Conservation (phyloP, 2,888 invertebrate genomes). For the Plagodis pulveraria region DNA sequence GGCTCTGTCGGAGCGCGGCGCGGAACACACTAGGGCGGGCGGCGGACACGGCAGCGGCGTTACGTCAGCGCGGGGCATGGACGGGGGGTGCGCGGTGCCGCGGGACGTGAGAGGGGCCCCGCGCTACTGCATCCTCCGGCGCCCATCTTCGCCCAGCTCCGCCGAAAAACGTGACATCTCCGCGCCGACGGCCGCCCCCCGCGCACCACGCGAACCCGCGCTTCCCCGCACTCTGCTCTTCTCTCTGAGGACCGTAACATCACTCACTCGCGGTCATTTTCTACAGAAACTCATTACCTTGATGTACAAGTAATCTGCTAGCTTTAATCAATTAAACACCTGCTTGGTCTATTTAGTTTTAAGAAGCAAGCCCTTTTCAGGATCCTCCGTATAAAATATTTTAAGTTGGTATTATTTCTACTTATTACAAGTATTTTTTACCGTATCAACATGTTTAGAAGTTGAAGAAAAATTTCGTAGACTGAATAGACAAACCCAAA, state of each 20-base stretch:
- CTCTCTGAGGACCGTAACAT: conserved; percentile 47
- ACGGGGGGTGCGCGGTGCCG: conserved; percentile 45
- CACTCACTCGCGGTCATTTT: conserved; percentile 61
- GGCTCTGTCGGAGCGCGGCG: conserved; percentile 78
- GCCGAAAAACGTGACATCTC: conserved; percentile 77
- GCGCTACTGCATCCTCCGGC: conserved; percentile 80
- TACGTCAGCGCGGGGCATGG: conserved; percentile 79
- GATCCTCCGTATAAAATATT: not conserved
- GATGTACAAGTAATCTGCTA: conserved; percentile 40
- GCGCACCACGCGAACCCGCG: conserved; percentile 41
- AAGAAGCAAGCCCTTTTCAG: not conserved
- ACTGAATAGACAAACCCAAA: too few relatives aligned
- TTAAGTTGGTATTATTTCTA: too few relatives aligned
- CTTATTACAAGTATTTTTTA: too few relatives aligned
- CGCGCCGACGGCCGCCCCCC: conserved; percentile 53
- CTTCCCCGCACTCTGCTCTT: conserved; percentile 31
- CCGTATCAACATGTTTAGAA: too few relatives aligned
- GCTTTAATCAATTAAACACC: conserved; percentile 21
- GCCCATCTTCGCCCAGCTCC: conserved; percentile 71
- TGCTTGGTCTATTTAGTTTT: conserved; percentile 24
- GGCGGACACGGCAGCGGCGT: conserved; percentile 77
- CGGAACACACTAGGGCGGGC: conserved; percentile 82
- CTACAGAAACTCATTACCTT: conserved; percentile 60
- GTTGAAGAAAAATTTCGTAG: too few relatives aligned
- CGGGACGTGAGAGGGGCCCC: conserved; percentile 55